A percentile compares a stretch with the other conserved stretches of the same genome.
Conservation (phyloP, 53 echinoderm and acorn worm genomes). For the Zoroaster sp. region DNA sequence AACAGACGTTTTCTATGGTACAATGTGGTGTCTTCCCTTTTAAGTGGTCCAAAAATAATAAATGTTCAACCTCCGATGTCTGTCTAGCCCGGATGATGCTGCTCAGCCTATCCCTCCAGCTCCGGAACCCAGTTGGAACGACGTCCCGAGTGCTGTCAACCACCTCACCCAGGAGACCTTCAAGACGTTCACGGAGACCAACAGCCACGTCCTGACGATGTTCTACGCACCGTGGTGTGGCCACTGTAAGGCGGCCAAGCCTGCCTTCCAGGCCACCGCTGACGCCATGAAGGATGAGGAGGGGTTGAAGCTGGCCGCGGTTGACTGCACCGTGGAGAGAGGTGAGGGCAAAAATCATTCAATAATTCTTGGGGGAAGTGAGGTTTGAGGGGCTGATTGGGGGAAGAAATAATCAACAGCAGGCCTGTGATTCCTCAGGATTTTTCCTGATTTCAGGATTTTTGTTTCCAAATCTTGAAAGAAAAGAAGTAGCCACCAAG, state of each 20-base stretch:
- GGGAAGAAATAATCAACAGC: too few relatives aligned
- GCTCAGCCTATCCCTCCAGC: constrained; percentile 70
- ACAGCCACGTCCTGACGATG: constrained; percentile 80
- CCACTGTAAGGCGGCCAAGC: constrained; percentile 93
- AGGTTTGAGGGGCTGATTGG: too few relatives aligned
- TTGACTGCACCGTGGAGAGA: constrained; percentile 88
- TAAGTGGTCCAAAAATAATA: too few relatives aligned
- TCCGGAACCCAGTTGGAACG: constrained; percentile 84
- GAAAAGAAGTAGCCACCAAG: too few relatives aligned
- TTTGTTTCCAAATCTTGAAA: too few relatives aligned
- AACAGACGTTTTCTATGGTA: too few relatives aligned
- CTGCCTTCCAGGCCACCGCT: constrained; percentile 73
- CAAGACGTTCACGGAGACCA: constrained; percentile 60
- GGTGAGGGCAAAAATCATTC: constrained; percentile 46
- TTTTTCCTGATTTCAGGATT: too few relatives aligned
- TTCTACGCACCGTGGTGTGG: constrained; percentile 99
- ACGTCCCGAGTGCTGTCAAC: constrained; percentile 77
- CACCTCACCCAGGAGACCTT: constrained; percentile 79
- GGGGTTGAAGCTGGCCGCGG: constrained; percentile 70
- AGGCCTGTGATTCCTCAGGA: too few relatives aligned
- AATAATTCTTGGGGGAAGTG: neutral
- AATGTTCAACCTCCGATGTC: neutral
- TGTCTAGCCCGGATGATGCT: constrained; percentile 26
- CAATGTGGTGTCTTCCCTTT: too few relatives aligned
- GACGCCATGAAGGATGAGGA: constrained; percentile 64